Evolutionary conservation across 2,113 vertebrate species (phyloP).

Genomic region (Sigmodon hispidus): DNA sequence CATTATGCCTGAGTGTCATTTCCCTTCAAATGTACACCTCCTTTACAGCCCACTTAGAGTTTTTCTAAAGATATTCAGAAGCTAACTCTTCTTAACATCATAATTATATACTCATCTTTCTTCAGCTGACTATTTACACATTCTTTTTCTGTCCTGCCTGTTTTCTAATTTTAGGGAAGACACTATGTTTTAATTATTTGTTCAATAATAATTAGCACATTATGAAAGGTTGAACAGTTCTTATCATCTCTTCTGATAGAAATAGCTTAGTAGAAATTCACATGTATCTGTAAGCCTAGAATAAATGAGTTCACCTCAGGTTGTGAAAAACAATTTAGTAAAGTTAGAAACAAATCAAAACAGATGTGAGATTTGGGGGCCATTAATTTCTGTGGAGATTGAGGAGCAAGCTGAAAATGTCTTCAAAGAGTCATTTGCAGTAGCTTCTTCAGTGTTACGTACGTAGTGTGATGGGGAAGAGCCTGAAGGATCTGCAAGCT

Average conservation of each 20-base stretch:
- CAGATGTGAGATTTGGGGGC: conserved; percentile 59
- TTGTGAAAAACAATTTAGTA: conserved; percentile 63
- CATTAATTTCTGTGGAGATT: conserved; percentile 62
- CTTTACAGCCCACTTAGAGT: conserved; percentile 32
- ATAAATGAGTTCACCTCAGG: conserved; percentile 59
- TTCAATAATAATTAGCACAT: conserved; percentile 68
- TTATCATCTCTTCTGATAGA: conserved; percentile 52
- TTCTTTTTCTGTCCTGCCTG: conserved; percentile 55
- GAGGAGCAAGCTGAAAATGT: conserved; percentile 47
- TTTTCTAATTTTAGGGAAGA: conserved; percentile 65
- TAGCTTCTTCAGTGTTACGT: not conserved
- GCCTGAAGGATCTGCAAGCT: not conserved
- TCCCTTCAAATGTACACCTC: conserved; percentile 36
- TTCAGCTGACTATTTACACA: conserved; percentile 57
- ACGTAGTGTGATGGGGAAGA: not conserved
- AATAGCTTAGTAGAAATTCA: conserved; percentile 37
- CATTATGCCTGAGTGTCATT: not conserved
- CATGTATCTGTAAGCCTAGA: not conserved
- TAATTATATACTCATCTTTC: conserved; percentile 48
- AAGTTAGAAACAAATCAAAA: conserved; percentile 70
- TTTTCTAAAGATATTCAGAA: conserved; percentile 50
- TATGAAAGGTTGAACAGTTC: conserved; percentile 72
- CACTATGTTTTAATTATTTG: conserved; percentile 66
- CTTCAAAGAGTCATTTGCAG: conserved; percentile 4
- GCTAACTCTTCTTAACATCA: conserved; percentile 17